Evolutionary conservation across 2,113 vertebrate species (phyloP).

Genomic region (Ovibos moschatus): DNA sequence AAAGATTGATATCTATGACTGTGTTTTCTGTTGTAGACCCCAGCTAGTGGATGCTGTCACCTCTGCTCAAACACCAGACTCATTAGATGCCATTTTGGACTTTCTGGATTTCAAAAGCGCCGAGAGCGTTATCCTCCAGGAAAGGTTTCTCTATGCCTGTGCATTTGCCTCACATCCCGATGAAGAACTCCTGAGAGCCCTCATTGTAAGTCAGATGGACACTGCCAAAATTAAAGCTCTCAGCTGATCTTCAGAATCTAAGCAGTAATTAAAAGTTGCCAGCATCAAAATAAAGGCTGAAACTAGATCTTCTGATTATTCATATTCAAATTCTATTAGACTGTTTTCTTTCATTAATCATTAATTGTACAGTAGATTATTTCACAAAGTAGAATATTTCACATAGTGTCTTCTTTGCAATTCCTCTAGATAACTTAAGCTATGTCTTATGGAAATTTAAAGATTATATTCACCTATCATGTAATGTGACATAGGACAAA

Average conservation of each 20-base stretch:
- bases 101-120: constrained; percentile 94
- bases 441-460: background rate
- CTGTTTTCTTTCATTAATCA: background rate
- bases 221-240: background rate
- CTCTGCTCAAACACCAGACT: constrained; percentile 91
- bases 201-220: constrained; percentile 86
- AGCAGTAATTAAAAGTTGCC: background rate
- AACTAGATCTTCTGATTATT: background rate
- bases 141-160: constrained; percentile 96
- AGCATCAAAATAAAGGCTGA: background rate
- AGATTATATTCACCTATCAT: background rate
- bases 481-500: background rate
- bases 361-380: background rate
- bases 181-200: constrained; percentile 87
- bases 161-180: constrained; percentile 94
- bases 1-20: background rate
- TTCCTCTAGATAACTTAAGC: background rate
- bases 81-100: constrained; percentile 89
- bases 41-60: constrained; percentile 95
- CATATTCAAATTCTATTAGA: background rate
- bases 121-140: constrained; percentile 87
- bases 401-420: background rate
- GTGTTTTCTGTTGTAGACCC: constrained; percentile 81
- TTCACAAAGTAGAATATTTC: background rate
- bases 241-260: background rate